Evolutionary conservation across 92 coral and sea anemone species (phyloP).

Genomic region (Epizoanthus scotinus): DNA sequence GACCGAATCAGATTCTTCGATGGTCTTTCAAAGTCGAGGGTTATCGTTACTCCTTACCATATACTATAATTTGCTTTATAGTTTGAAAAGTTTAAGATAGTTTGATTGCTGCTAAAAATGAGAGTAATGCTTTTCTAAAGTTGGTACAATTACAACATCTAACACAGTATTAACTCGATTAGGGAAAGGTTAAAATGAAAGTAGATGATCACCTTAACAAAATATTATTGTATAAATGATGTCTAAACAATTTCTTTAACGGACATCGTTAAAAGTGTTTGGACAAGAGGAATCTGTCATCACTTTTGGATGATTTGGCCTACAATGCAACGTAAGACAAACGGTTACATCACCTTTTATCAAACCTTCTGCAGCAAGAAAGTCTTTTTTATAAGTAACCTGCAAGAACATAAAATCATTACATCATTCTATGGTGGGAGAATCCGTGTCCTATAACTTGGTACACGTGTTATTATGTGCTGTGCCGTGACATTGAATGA

Average conservation of each 20-base stretch:
- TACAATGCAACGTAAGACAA: not conserved
- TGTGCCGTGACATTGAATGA: too few species aligned
- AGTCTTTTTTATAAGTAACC: conserved; percentile 90
- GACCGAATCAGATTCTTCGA: too few species aligned
- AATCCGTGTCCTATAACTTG: not conserved
- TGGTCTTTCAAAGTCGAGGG: too few species aligned
- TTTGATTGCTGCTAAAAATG: too few species aligned
- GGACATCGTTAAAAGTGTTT: not conserved
- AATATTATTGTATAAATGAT: not conserved
- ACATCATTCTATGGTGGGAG: not conserved
- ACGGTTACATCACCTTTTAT: conserved; percentile 59
- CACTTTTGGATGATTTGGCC: not conserved
- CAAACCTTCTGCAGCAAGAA: conserved; percentile 82
- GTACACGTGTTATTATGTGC: too few species aligned
- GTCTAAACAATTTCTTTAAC: not conserved
- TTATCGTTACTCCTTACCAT: too few species aligned
- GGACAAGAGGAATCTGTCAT: not conserved
- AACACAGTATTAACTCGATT: too few species aligned
- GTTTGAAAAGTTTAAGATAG: too few species aligned
- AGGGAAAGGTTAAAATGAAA: too few species aligned
- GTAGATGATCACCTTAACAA: not conserved
- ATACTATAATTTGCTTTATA: too few species aligned
- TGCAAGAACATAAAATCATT: not conserved
- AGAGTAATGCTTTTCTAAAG: too few species aligned
- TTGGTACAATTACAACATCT: too few species aligned